Percentiles rank a stretch among this genome's conserved stretches.
Conservation (phyloP, 2,888 invertebrate species). For the Synanthedon andrenaeformis region DNA sequence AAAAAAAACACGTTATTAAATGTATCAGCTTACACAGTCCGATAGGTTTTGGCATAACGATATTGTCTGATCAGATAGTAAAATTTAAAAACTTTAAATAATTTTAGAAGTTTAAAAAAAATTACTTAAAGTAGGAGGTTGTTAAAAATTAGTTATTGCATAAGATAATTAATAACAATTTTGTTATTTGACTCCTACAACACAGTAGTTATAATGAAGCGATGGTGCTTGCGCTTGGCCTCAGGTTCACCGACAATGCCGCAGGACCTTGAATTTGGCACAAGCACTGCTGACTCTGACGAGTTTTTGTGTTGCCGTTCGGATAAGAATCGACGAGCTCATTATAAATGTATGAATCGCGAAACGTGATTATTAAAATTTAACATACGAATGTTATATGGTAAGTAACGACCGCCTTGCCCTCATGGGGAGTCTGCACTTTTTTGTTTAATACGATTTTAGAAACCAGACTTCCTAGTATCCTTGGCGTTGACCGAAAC, state of each 20-base stretch:
- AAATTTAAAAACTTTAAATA: no score
- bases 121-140: no score
- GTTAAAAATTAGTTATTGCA: no score
- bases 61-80: no score
- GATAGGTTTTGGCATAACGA: no score
- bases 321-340: constrained; percentile 41
- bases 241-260: constrained; percentile 24
- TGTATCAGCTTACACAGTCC: no score
- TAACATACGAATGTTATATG: not conserved
- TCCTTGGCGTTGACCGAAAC: constrained; percentile 32
- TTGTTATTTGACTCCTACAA: not conserved
- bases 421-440: constrained; percentile 11
- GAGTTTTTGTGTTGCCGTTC: constrained; percentile 40
- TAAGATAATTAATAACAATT: not conserved
- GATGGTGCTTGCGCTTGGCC: constrained; percentile 10
- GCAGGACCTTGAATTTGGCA: constrained; percentile 25
- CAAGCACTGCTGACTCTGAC: constrained; percentile 35
- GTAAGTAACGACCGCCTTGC: not conserved
- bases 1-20: no score
- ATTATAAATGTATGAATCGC: constrained; percentile 41
- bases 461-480: constrained; percentile 41
- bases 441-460: constrained; percentile 27
- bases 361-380: constrained; percentile 42
- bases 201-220: not conserved
- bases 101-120: no score